These are phyloP conservation scores for Agrilus planipennis DNA, from an alignment of 1,140 invertebrate species.

Conservation along the genomic window DNA sequence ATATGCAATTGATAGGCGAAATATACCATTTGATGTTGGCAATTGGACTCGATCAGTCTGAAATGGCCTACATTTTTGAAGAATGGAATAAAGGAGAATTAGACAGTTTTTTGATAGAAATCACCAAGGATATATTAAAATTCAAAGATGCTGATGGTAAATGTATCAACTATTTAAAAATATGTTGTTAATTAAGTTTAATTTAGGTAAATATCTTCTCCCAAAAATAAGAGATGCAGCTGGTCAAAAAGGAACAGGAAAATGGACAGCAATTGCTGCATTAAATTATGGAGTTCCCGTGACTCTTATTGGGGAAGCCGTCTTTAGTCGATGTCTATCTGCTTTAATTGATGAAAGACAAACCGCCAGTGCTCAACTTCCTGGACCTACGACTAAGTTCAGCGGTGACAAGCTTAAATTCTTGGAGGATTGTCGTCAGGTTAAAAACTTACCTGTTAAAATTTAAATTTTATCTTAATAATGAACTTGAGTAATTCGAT, in stretches of 20 bases:
- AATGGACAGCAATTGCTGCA: constrained; percentile 96
- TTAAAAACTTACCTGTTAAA: too few relatives aligned
- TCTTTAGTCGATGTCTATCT: constrained; percentile 92
- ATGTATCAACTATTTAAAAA: constrained; percentile 1
- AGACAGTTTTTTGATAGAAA: constrained; percentile 98
- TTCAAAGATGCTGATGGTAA: constrained; percentile 78
- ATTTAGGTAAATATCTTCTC: constrained; percentile 53
- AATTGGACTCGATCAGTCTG: constrained; percentile 55
- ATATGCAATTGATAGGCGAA: constrained; percentile 99
- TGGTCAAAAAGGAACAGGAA: constrained; percentile 98
- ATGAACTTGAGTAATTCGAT: too few relatives aligned
- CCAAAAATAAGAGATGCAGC: constrained; percentile 92
- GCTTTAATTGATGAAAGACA: constrained; percentile 66
- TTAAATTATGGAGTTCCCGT: constrained; percentile 95
- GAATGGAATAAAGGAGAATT: constrained; percentile 95
- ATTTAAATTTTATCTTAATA: too few relatives aligned
- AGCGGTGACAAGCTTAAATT: constrained; percentile 69
- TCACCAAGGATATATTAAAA: constrained; percentile 91
- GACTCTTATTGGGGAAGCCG: constrained; percentile 95
- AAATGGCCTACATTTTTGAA: constrained; percentile 87
- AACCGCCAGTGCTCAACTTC: constrained; percentile 64
- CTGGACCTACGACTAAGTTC: constrained; percentile 50
- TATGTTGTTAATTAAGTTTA: constrained; percentile 1
- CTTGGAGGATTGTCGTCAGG: constrained; percentile 54
- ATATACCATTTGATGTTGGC: constrained; percentile 92